Percentiles rank a stretch among this genome's conserved stretches.
Conservation (phyloP, 2,113 vertebrate species). For the Xyrauchen texanus region DNA sequence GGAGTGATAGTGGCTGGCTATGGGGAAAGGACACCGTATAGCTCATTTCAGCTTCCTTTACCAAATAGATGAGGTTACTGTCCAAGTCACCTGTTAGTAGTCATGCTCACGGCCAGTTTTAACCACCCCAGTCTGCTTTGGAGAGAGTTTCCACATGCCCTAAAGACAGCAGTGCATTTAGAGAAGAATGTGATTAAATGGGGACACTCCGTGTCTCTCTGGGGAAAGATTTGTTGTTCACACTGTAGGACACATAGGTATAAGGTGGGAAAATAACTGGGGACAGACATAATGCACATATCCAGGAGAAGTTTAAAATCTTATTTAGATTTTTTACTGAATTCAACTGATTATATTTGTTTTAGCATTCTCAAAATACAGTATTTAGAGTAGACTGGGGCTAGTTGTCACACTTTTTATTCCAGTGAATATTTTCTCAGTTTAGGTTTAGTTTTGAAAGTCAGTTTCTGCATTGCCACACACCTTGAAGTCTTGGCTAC, state of each 20-base stretch:
- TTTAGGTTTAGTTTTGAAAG: too few species aligned
- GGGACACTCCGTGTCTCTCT: slow-evolving; percentile 56
- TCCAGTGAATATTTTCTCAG: too few species aligned
- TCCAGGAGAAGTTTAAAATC: neutral
- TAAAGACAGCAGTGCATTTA: slow-evolving; percentile 58
- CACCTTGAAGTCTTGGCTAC: too few species aligned
- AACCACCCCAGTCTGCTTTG: slow-evolving; percentile 69
- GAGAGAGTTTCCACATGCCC: slow-evolving; percentile 57
- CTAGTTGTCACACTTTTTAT: too few species aligned
- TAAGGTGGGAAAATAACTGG: neutral
- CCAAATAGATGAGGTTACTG: slow-evolving; percentile 61
- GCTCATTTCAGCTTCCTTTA: slow-evolving; percentile 71
- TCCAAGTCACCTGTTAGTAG: slow-evolving; percentile 69
- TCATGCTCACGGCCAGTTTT: slow-evolving; percentile 74
- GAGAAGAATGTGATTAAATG: slow-evolving; percentile 62
- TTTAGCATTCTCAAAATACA: too few species aligned
- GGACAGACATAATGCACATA: neutral
- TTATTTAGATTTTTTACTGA: too few species aligned
- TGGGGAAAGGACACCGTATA: slow-evolving; percentile 60
- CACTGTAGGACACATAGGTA: slow-evolving; percentile 57
- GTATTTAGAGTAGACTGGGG: too few species aligned
- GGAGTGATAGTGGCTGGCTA: neutral
- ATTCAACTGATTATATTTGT: neutral
- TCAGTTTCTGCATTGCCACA: too few species aligned
- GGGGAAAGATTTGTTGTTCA: slow-evolving; percentile 52